Evolutionary conservation across 92 coral and sea anemone genomes (phyloP).

Genomic region (Palythoa caribaeorum): DNA sequence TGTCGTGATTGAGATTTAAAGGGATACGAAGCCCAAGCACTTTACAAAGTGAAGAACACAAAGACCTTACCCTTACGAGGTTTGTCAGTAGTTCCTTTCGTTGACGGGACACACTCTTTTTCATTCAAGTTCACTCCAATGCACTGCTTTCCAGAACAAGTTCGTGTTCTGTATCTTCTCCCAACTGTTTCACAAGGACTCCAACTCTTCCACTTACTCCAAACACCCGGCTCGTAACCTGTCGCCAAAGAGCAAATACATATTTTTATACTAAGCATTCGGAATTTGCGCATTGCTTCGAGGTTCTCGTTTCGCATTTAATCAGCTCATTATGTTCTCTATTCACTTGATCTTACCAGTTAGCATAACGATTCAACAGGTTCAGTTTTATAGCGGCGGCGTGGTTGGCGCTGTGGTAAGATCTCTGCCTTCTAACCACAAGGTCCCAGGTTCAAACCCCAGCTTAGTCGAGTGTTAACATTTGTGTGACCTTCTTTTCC

Average conservation of each 20-base stretch:
- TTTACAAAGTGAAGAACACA: not conserved
- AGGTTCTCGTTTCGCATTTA: no score
- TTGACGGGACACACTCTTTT: conserved; percentile 45
- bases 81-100: conserved; percentile 32
- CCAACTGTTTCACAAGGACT: conserved; percentile 62
- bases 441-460: no score
- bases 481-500: no score
- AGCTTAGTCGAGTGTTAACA: no score
- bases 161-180: conserved; percentile 56
- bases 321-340: no score
- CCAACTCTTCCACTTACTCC: conserved; percentile 69
- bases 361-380: no score
- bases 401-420: no score
- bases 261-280: not conserved
- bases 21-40: no score
- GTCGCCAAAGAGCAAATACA: conserved; percentile 2
- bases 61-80: conserved; percentile 15
- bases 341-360: no score
- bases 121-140: conserved; percentile 46
- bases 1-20: no score
- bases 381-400: no score
- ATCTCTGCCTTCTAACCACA: no score
- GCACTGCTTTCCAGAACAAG: conserved; percentile 57
- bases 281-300: not conserved
- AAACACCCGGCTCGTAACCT: conserved; percentile 51